A percentile compares a stretch with the other conserved stretches of the same genome.
These are phyloP conservation scores for Cirrhinus molitorella DNA, from an alignment of 2,797 vertebrate species.

Conservation along the genomic window DNA sequence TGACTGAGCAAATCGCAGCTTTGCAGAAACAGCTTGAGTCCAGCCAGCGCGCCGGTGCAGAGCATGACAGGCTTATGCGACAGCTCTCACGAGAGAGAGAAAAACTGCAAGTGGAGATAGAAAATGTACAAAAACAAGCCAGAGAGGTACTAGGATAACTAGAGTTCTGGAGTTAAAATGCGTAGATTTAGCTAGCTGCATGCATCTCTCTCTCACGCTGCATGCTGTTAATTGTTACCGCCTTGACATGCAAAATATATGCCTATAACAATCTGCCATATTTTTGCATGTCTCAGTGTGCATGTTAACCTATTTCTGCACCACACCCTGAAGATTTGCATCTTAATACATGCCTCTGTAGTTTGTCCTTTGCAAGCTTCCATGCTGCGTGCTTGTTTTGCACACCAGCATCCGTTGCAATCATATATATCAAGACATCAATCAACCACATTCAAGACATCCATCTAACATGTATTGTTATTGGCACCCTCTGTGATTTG, in stretches of 20 bases:
- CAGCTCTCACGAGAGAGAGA: conserved; percentile 94
- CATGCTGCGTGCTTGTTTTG: conserved; percentile 58
- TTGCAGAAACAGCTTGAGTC: conserved; percentile 89
- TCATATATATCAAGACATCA: too few species aligned
- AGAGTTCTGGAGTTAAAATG: conserved; percentile 28
- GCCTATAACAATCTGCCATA: not conserved
- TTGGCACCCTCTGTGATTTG: not conserved
- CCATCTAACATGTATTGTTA: not conserved
- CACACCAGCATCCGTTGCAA: conserved; percentile 27
- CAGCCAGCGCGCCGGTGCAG: conserved; percentile 84
- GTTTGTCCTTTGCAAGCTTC: conserved; percentile 6
- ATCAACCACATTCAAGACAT: not conserved
- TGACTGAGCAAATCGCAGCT: conserved; percentile 83
- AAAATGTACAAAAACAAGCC: conserved; percentile 93
- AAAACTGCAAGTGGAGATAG: conserved; percentile 95
- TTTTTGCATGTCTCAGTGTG: conserved; percentile 63
- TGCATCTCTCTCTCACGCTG: conserved; percentile 57
- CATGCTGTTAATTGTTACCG: conserved; percentile 61
- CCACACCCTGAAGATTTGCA: conserved; percentile 17
- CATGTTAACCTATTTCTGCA: conserved; percentile 25
- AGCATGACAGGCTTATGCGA: conserved; percentile 90
- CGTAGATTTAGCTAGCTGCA: conserved; percentile 61
- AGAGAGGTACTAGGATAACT: conserved; percentile 88
- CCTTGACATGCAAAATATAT: conserved; percentile 68
- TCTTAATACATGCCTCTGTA: not conserved